These are phyloP conservation scores for Nomia melanderi DNA, from an alignment of 1,140 invertebrate species.

Conservation along the genomic window DNA sequence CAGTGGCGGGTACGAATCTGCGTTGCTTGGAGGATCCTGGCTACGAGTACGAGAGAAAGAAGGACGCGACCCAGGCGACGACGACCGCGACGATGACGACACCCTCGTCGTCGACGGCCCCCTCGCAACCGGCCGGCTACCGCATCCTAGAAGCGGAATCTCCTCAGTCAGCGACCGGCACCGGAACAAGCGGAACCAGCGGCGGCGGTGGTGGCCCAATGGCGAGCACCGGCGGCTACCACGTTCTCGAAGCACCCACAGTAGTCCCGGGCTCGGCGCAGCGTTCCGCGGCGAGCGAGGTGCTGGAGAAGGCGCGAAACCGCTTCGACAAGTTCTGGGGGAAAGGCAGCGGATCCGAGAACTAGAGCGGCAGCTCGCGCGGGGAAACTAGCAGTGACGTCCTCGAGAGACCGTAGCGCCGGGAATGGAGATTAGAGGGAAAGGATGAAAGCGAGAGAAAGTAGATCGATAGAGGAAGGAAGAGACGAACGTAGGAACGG, in stretches of 20 bases:
- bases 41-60: conserved; percentile 80
- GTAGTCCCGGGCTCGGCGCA: conserved; percentile 73
- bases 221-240: conserved; percentile 61
- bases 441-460: neutral
- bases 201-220: neutral
- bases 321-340: conserved; percentile 94
- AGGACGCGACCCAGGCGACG: conserved; percentile 42
- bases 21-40: conserved; percentile 82
- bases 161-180: conserved; percentile 17
- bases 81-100: conserved; percentile 54
- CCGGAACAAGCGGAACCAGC: neutral
- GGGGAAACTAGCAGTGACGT: conserved; percentile 12
- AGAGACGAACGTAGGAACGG: neutral
- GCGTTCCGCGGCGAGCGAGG: conserved; percentile 86
- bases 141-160: conserved; percentile 69
- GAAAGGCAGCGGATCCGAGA: conserved; percentile 75
- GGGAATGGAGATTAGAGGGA: neutral
- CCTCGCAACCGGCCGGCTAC: conserved; percentile 66
- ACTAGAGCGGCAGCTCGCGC: conserved; percentile 62
- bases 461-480: neutral
- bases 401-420: conserved; percentile 9
- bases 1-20: conserved; percentile 80
- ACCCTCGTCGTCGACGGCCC: conserved; percentile 28
- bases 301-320: conserved; percentile 90
- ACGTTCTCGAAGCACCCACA: conserved; percentile 79